These are phyloP conservation scores for Epirrhoe tristata DNA, from an alignment of 2,888 invertebrate genomes.

Conservation along the genomic window DNA sequence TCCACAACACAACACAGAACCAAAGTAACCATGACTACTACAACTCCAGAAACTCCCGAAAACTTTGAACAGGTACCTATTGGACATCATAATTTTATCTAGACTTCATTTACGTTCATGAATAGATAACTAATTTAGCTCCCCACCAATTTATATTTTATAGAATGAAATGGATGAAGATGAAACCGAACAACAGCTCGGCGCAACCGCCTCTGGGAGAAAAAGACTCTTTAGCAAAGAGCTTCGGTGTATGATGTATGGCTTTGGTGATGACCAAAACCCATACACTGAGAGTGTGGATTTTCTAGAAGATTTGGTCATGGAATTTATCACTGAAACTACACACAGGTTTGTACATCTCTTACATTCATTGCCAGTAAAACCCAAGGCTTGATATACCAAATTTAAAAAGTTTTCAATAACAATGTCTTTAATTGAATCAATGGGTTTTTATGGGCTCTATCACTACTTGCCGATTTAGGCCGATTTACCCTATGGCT, in stretches of 20 bases:
- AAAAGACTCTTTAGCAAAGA: constrained; percentile 96
- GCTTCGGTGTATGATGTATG: constrained; percentile 99
- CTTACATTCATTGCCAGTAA: too few species aligned
- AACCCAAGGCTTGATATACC: too few species aligned
- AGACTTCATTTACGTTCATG: too few species aligned
- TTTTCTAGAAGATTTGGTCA: constrained; percentile 97
- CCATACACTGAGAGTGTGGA: constrained; percentile 99
- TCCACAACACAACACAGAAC: background rate
- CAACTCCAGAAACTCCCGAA: constrained; percentile 69
- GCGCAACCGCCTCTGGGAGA: constrained; percentile 88
- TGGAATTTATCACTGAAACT: constrained; percentile 98
- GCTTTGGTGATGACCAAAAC: constrained; percentile 99
- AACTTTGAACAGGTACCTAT: constrained; percentile 73
- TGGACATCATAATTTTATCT: background rate
- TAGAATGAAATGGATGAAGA: constrained; percentile 84
- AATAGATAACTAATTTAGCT: too few species aligned
- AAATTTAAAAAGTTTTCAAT: too few species aligned
- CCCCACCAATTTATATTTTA: background rate
- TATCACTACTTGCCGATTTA: too few species aligned
- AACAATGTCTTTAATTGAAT: too few species aligned
- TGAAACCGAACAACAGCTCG: constrained; percentile 89
- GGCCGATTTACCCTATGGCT: too few species aligned
- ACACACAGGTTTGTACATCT: constrained; percentile 87
- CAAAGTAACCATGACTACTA: constrained; percentile 59
- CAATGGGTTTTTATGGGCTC: too few species aligned